These are phyloP conservation scores for Odocoileus virginianus DNA, from an alignment of 2,113 vertebrate genomes.

Conservation along the genomic window DNA sequence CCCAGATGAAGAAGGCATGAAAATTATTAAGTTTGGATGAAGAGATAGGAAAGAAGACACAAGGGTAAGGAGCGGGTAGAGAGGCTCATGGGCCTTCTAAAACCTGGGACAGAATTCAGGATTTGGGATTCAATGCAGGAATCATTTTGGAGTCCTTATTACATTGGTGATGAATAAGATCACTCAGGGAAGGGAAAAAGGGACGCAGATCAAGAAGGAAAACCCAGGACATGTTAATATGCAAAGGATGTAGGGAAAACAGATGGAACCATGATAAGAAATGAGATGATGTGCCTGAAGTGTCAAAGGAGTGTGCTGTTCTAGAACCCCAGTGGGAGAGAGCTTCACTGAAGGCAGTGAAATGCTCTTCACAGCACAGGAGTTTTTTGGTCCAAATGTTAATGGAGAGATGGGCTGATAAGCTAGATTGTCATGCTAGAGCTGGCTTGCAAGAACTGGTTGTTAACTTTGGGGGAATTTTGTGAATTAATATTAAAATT, in stretches of 20 bases:
- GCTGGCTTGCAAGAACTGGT: not conserved
- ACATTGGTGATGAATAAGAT: not conserved
- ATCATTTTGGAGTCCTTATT: not conserved
- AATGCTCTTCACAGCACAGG: not conserved
- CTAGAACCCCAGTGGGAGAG: not conserved
- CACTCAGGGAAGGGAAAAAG: not conserved
- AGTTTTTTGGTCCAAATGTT: not conserved
- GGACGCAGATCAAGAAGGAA: not conserved
- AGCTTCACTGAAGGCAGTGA: not conserved
- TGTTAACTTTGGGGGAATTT: not conserved
- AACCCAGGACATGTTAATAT: not conserved
- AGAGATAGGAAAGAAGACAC: not conserved
- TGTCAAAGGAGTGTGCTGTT: not conserved
- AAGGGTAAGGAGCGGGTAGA: not conserved
- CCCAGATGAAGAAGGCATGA: not conserved
- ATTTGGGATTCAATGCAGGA: not conserved
- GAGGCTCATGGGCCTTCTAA: not conserved
- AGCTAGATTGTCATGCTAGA: not conserved
- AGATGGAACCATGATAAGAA: not conserved
- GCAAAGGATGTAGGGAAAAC: rapidly evolving
- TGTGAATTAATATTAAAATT: not conserved
- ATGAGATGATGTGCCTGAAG: not conserved
- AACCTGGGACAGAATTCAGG: not conserved
- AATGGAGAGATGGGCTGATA: not conserved
- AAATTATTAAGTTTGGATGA: not conserved